Conservation (phyloP, 2,797 vertebrate species). For the Melanogrammus aeglefinus region DNA sequence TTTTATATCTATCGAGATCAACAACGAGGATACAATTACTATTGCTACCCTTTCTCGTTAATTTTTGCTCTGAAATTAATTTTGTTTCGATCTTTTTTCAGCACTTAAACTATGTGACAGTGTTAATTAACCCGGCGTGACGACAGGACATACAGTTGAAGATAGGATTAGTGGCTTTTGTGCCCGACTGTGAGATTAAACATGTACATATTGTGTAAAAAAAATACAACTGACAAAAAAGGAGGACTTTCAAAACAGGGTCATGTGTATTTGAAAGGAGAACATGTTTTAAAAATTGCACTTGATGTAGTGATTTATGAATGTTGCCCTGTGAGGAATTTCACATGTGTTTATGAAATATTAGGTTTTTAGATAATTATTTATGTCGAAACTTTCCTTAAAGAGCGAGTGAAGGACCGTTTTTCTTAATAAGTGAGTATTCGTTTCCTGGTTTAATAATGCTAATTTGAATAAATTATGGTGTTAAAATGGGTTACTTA, state of each 20-base stretch:
- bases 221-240: conserved; percentile 62
- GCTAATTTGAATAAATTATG: conserved; percentile 79
- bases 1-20: neutral
- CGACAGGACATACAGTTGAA: conserved; percentile 49
- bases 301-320: conserved; percentile 97
- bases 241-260: conserved; percentile 82
- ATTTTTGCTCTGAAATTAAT: neutral
- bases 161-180: conserved; percentile 48
- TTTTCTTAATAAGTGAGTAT: conserved; percentile 87
- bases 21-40: neutral
- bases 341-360: conserved; percentile 90
- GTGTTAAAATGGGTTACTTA: conserved; percentile 65
- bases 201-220: conserved; percentile 90
- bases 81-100: neutral
- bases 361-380: conserved; percentile 95
- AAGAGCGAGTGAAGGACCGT: conserved; percentile 78
- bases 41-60: neutral
- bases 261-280: conserved; percentile 88
- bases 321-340: conserved; percentile 93
- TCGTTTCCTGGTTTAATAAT: conserved; percentile 83
- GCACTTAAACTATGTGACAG: neutral
- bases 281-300: conserved; percentile 91
- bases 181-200: conserved; percentile 87
- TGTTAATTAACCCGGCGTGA: conserved; percentile 40
- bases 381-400: conserved; percentile 90